A percentile compares a stretch with the other conserved stretches of the same genome.
These are phyloP conservation scores for Tachyglossus aculeatus DNA, from an alignment of 2,797 vertebrate species.

Conservation along the genomic window DNA sequence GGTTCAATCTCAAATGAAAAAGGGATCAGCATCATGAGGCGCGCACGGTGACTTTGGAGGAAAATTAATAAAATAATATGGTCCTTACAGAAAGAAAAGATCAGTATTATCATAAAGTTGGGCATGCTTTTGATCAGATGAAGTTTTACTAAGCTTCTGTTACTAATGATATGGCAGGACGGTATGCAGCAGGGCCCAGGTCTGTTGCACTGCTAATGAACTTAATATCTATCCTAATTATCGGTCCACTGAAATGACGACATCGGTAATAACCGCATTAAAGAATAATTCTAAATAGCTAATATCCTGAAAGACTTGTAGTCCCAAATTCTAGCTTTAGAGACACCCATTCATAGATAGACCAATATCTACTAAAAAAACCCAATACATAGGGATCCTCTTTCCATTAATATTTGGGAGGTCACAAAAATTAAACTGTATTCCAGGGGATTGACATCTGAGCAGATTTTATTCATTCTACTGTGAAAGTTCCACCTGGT, in stretches of 20 bases:
- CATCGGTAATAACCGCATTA: too few species aligned
- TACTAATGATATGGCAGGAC: background rate
- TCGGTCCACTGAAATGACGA: conserved; percentile 52
- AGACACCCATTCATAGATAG: background rate
- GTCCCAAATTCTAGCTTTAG: conserved; percentile 58
- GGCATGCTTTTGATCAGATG: background rate
- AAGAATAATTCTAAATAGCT: conserved; percentile 47
- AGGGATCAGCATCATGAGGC: too few species aligned
- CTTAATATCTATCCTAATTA: conserved; percentile 52
- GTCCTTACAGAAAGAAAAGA: background rate
- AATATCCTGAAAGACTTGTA: conserved; percentile 47
- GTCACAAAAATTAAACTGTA: background rate
- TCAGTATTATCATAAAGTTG: background rate
- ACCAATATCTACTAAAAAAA: background rate
- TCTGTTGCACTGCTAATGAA: conserved; percentile 52
- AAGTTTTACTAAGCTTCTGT: background rate
- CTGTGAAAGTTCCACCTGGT: too few species aligned
- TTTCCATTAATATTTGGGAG: background rate
- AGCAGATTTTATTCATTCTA: too few species aligned
- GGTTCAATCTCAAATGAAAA: too few species aligned
- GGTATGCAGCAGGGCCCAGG: conserved; percentile 9
- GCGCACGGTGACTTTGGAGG: too few species aligned
- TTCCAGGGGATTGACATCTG: background rate
- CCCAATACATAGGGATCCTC: background rate
- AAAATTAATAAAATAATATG: background rate